Base-by-base conservation (phyloP, 2,888 invertebrate species). In the Nymphalis c-album region DNA sequence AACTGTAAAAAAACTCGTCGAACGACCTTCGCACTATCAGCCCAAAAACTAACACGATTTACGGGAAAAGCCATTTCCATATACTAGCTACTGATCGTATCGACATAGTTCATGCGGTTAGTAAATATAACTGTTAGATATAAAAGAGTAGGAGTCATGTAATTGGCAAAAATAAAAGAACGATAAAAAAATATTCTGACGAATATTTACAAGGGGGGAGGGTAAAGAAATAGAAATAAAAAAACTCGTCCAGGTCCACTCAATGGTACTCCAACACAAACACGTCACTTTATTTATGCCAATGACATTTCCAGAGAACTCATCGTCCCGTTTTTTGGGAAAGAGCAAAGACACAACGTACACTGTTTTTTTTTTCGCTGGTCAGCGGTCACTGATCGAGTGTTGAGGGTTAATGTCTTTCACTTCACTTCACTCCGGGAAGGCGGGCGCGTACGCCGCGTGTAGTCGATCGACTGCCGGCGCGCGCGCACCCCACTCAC, bases 401-500 rank as follows among this genome's bases (percentile, higher is more conserved):
- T 80, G 78, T 76, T 78, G 79, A 78, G 74, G 74, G 76, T 75
- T 18, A 57, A 75, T 74, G 76, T 73, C 72, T 59, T 62, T 76
- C 84, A 85, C 85, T 83, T 71, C 82, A 83, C 84, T 76, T 80
- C 83, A 80, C 81, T 78, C 72, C 74, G 74, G 70, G 73, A 67
- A 79, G 75, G 85, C 91, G 87, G 84, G 86, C 90, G 86, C 85
- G 80, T 80, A 84, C 85, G 86, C 86, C 90, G 88, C 89, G 86
- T 78, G 80, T 78, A 82, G 77, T 76, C 77, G 80, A 82, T 83
- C 80, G 88, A 91, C 90, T 90, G 89, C 60, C 81, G 80, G 87
- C 91, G 90, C 89, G 80, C 74, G 88, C 90, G 91, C 91, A 91
- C 91, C 91, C 91, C 90, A 91, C 91, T 91, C 85, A 88, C 89